Conservation (phyloP, 2,797 vertebrate genomes). For the Enteromius afrohamiltoni region DNA sequence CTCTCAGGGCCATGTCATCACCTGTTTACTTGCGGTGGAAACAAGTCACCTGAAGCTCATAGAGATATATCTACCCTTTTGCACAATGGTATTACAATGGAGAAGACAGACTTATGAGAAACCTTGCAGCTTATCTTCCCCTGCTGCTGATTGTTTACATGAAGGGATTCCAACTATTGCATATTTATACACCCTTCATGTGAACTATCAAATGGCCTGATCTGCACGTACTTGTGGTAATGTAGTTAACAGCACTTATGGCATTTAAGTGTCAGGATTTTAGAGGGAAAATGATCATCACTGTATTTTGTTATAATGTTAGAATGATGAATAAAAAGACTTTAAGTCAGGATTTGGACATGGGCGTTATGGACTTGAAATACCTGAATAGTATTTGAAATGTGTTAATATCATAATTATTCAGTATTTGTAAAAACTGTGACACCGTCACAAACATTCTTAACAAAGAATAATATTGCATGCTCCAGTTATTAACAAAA, state of each 20-base stretch:
- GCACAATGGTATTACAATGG: conserved; percentile 38
- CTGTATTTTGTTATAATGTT: not conserved
- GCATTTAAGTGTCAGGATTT: not conserved
- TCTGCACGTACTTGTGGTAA: not conserved
- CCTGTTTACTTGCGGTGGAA: conserved; percentile 12
- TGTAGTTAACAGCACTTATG: not conserved
- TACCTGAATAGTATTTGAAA: not conserved
- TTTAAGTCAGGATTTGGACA: not conserved
- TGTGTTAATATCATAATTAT: not conserved
- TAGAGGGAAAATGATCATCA: not conserved
- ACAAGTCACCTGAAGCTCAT: conserved; percentile 35
- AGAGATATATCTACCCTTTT: conserved; percentile 57
- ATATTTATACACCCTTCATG: conserved; percentile 20
- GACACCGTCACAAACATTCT: too few relatives aligned
- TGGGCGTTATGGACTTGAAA: not conserved
- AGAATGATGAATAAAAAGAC: not conserved
- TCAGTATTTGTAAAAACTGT: not conserved
- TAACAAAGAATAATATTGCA: not conserved
- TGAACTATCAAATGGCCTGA: not conserved
- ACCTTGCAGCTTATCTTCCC: conserved; percentile 7
- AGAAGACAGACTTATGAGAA: conserved; percentile 63
- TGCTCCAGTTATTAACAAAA: not conserved
- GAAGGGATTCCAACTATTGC: conserved; percentile 50
- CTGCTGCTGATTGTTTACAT: conserved; percentile 42
- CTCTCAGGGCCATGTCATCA: conserved; percentile 5